Evolutionary conservation across 1,140 invertebrate species (phyloP), one percentile per base, ranked within the genome.

Genomic region (Ostrea edulis): DNA sequence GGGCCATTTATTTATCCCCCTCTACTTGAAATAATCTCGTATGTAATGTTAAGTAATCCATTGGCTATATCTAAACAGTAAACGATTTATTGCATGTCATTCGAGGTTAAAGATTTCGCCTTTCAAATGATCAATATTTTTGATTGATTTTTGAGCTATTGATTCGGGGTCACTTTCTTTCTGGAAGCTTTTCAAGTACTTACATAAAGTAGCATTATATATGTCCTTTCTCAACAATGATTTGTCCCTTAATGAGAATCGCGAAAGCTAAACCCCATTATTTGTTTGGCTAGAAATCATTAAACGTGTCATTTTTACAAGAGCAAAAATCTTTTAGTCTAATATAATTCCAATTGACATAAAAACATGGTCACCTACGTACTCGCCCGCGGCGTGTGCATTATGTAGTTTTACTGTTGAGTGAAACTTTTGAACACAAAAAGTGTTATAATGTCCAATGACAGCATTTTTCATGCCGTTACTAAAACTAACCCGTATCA

Each of bases 11-110:
- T 77, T 77, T 77, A 77, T 77, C 9, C 29, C 14, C 14, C 68
- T 29, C 68, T 22, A 77, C 68, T 29, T 77, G 29, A 35, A 14
- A 77, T 77, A 77, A 77, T 77, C 68, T 77, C 14, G 68, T 17
- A 77, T 35, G 68, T 77, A 77, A 77, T 77, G 68, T 77, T 77
- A 77, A 77, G 68, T 35, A 77, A 77, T 35, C 68, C 25, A 29
- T 77, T 25, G 14, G 25, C 35, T 77, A 77, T 25, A 29, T 77
- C 29, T 35, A 77, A 62, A 77, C 25, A 77, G 22, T 77, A 25
- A 25, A 44, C 68, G 25, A 77, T 77, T 77, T 77, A 77, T 77
- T 77, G 68, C 68, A 77, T 77, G 68, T 25, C 68, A 77, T 35
- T 77, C 29, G 68, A 77, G 68, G 68, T 77, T 25, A 77, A 35